phyloP scores from a whole-genome alignment of 2,797 vertebrate genomes.

The Labroides dimidiatus region DNA sequence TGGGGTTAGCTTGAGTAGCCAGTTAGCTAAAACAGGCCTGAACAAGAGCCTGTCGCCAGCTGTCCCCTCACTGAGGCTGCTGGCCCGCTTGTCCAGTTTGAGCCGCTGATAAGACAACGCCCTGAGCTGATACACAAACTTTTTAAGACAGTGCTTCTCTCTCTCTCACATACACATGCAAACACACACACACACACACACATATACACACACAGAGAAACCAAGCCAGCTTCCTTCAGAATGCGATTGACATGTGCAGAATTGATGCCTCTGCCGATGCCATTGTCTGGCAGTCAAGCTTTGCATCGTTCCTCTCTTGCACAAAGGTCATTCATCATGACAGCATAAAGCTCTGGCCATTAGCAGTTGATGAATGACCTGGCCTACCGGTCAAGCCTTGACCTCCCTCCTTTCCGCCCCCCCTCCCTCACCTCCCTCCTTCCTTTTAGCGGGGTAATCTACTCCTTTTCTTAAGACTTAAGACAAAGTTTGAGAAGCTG shows the following conservation, averaged over 20 bases:
- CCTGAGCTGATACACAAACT: constrained; percentile 65
- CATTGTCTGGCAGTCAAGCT: constrained; percentile 74
- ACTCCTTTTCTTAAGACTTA: constrained; percentile 47
- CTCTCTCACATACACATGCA: no score
- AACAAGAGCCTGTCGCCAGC: constrained; percentile 64
- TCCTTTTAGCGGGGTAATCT: constrained; percentile 55
- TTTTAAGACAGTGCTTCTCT: constrained; percentile 61
- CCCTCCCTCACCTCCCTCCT: constrained; percentile 6
- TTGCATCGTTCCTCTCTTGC: constrained; percentile 54
- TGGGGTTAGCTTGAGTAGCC: constrained; percentile 15
- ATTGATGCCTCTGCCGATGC: constrained; percentile 74
- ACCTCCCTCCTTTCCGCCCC: constrained; percentile 60
- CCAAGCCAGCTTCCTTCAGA: constrained; percentile 56
- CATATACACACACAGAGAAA: constrained; percentile 19
- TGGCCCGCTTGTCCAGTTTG: constrained; percentile 42
- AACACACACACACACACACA: constrained; percentile 20
- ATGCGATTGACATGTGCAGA: constrained; percentile 77
- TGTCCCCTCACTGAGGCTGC: constrained; percentile 47
- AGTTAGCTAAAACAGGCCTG: constrained; percentile 32
- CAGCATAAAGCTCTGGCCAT: constrained; percentile 80
- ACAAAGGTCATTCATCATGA: constrained; percentile 81
- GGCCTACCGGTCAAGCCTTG: constrained; percentile 76
- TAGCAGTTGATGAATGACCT: constrained; percentile 81
- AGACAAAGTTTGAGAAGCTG: constrained; percentile 56
- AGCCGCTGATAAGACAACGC: constrained; percentile 64